These are phyloP conservation scores for Streptopelia turtur DNA, from an alignment of 2,797 vertebrate species.

Conservation along the genomic window DNA sequence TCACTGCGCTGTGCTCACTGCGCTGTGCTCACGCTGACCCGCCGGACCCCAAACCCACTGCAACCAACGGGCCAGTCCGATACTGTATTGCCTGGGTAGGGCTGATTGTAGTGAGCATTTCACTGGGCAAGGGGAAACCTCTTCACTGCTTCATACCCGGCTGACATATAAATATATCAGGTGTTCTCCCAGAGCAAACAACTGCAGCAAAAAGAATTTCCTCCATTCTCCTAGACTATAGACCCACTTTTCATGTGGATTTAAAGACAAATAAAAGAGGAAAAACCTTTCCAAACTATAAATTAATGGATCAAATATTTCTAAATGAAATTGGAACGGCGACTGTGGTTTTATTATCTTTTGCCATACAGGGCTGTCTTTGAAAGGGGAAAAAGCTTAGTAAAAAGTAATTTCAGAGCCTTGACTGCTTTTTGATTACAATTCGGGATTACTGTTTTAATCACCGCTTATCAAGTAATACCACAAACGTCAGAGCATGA, in stretches of 20 bases:
- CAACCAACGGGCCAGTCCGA: neutral
- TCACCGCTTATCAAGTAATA: constrained; percentile 61
- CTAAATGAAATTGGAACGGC: constrained; percentile 10
- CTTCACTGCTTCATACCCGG: neutral
- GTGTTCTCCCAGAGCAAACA: neutral
- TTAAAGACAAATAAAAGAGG: constrained; percentile 18
- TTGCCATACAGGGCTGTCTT: constrained; percentile 44
- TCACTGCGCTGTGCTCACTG: no score
- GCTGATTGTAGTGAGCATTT: neutral
- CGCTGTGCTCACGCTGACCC: neutral
- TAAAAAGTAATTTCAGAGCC: constrained; percentile 71
- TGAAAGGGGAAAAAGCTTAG: constrained; percentile 54
- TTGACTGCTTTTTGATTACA: constrained; percentile 64
- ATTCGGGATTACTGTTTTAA: constrained; percentile 65
- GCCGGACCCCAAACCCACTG: neutral
- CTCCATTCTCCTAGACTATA: neutral
- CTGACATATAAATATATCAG: neutral
- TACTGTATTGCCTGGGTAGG: neutral
- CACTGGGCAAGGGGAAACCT: neutral
- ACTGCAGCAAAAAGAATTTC: neutral
- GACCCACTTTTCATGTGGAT: neutral
- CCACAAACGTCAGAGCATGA: constrained; percentile 67
- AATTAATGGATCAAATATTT: constrained; percentile 54
- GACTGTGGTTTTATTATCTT: constrained; percentile 37
- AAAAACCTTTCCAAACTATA: neutral